Evolutionary conservation across 64 coral and sea anemone species (phyloP).

Genomic region (Montipora capricornis): DNA sequence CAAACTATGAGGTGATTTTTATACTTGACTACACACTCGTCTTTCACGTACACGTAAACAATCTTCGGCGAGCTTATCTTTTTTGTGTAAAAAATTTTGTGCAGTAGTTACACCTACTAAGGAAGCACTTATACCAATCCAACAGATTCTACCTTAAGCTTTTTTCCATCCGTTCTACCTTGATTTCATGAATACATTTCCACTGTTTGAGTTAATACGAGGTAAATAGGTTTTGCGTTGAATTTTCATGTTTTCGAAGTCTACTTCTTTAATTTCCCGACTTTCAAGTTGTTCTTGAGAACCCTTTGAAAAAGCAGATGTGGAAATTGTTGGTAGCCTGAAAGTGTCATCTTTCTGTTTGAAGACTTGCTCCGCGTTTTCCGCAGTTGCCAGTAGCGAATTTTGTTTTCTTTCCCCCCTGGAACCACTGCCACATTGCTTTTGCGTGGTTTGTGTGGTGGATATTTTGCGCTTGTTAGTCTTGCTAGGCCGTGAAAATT

Average conservation of each 20-base stretch:
- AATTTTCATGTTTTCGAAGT: neutral
- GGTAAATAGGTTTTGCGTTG: constrained; percentile 63
- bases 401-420: neutral
- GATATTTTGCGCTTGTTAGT: neutral
- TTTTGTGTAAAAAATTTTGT: too few species aligned
- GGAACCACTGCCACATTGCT: neutral
- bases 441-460: neutral
- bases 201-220: constrained; percentile 49
- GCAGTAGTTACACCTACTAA: too few species aligned
- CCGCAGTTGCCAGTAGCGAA: neutral
- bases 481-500: neutral
- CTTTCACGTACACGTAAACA: neutral
- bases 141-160: neutral
- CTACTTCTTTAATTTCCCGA: neutral
- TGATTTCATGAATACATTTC: constrained; percentile 25
- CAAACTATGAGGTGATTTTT: constrained; percentile 47
- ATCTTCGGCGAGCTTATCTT: neutral
- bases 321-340: neutral
- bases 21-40: neutral
- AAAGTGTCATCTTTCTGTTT: constrained; percentile 6
- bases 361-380: neutral
- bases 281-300: neutral
- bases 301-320: neutral
- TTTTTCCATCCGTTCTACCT: neutral
- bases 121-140: too few species aligned